Evolutionary conservation across 2,113 vertebrate species (phyloP), one percentile per base, ranked within the genome.

Genomic region (Romanogobio albipinnatus): DNA sequence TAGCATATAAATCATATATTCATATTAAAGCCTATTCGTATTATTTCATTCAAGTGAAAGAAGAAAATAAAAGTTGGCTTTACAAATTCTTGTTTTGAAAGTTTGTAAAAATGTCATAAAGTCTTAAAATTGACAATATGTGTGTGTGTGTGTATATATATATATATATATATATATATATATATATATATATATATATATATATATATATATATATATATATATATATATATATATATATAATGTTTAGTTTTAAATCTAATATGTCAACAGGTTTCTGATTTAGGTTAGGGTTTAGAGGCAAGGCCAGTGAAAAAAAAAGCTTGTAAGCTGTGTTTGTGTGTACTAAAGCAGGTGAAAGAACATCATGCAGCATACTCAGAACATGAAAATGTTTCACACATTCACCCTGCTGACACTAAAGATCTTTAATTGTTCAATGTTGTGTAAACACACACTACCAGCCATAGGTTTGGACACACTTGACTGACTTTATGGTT

Each of bases 391-490:
- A 51, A 64, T 11, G 36, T 47, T 43, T 45, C 13, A 47, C 33
- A 14, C n/a, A 26, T 62, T 49, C 14, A 2, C 22, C 33, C 29
- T 43, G 53, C 56, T 47, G 43, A 26, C 22, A 26, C 15, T 66
- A 36, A 53, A 76, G 17, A 29, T 22, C 24, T 58, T 39, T 29
- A 47, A 47, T 29, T 43, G 14, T 47, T 49, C 24, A 22, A 2
- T 79, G 76, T 59, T 81, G 61, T 49, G 15, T 33, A 51, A 66
- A 81, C 62, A 39, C 43, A 73, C 22, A 29, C 24, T 76, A 76
- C 7, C 49, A 51, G 47, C 74, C 26, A 70, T 9, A 71, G 49
- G 74, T 29, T 29, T 53, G 26, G 49, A 76, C 49, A 53, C 26
- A 29, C 49, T 76, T 76, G 49, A 76, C 74, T 76, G 47, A 76